phyloP scores from a whole-genome alignment of 2,113 vertebrate species.

The Progne subis region DNA sequence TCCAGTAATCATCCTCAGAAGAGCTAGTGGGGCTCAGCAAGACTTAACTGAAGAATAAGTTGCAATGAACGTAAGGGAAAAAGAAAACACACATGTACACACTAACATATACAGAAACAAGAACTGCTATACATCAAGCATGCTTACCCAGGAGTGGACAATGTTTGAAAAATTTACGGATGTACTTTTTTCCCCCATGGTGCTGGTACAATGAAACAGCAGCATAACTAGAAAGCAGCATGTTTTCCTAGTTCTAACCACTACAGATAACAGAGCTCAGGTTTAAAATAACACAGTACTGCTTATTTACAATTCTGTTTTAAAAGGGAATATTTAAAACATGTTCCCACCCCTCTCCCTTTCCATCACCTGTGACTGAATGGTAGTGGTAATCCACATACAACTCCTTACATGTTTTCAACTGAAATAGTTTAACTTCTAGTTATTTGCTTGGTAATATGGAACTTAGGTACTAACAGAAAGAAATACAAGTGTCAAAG shows the following conservation, averaged over 20 bases:
- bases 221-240: conserved; percentile 73
- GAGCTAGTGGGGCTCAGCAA: conserved; percentile 73
- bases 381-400: conserved; percentile 52
- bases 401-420: conserved; percentile 51
- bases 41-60: conserved; percentile 57
- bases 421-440: conserved; percentile 58
- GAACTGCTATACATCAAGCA: conserved; percentile 67
- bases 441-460: conserved; percentile 32
- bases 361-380: conserved; percentile 47
- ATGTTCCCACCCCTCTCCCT: conserved; percentile 58
- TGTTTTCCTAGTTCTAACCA: conserved; percentile 71
- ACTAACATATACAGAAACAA: conserved; percentile 59
- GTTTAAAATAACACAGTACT: conserved; percentile 67
- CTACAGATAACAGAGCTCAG: conserved; percentile 64
- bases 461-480: not conserved
- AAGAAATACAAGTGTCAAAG: not conserved
- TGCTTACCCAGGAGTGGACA: conserved; percentile 63
- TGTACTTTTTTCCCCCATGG: conserved; percentile 11
- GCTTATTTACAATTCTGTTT: conserved; percentile 73
- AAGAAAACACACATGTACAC: conserved; percentile 51
- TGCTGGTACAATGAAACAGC: conserved; percentile 70
- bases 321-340: conserved; percentile 67
- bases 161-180: conserved; percentile 57
- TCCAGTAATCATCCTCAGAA: conserved; percentile 75
- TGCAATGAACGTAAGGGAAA: conserved; percentile 59